Conservation (phyloP, 2,797 vertebrate species). For the Acanthurus lineatus region DNA sequence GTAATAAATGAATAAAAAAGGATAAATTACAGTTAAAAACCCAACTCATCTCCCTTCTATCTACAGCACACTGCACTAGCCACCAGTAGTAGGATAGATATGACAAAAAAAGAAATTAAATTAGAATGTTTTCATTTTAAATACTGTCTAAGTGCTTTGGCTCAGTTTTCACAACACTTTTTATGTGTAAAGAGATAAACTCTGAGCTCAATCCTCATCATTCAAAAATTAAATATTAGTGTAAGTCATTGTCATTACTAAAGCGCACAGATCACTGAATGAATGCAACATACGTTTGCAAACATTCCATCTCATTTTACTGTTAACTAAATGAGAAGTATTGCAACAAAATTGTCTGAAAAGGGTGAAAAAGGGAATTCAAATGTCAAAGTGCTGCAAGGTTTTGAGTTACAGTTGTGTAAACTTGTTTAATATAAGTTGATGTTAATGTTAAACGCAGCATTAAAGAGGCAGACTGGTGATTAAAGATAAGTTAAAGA, state of each 20-base stretch:
- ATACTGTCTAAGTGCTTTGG: constrained; percentile 36
- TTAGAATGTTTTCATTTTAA: constrained; percentile 21
- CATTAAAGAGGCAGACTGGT: neutral
- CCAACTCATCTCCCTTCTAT: constrained; percentile 31
- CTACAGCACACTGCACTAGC: constrained; percentile 45
- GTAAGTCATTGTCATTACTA: neutral
- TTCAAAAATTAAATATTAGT: neutral
- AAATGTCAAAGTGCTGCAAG: neutral
- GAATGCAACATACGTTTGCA: neutral
- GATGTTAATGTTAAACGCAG: neutral
- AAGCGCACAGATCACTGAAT: neutral
- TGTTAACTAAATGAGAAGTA: no score
- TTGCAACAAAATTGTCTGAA: neutral
- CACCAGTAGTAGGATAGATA: constrained; percentile 65
- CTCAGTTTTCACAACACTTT: constrained; percentile 31
- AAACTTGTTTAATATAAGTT: neutral
- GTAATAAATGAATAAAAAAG: constrained; percentile 40
- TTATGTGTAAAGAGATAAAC: constrained; percentile 20
- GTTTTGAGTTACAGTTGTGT: neutral
- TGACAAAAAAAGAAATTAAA: constrained; percentile 10
- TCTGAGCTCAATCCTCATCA: neutral
- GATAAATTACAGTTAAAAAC: constrained; percentile 66
- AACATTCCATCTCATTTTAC: neutral
- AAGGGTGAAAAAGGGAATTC: neutral
- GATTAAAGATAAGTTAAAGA: neutral